A percentile compares a stretch with the other conserved stretches of the same genome.
Conservation (phyloP, 2,113 vertebrate species). For the Burhinus oedicnemus region DNA sequence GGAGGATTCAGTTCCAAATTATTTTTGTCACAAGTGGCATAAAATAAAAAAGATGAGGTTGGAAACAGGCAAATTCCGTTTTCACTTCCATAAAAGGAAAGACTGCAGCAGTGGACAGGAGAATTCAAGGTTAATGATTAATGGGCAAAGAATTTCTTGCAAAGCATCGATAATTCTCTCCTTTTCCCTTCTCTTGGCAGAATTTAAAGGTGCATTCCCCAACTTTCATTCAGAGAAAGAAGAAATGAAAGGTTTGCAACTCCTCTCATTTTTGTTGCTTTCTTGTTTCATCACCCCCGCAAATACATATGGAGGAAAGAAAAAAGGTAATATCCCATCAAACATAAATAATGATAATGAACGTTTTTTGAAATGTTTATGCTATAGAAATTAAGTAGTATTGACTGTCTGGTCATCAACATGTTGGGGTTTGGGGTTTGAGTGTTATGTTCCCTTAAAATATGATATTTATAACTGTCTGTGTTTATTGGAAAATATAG, state of each 20-base stretch:
- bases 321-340: slow-evolving; percentile 71
- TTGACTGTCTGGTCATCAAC: neutral
- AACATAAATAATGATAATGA: neutral
- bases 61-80: neutral
- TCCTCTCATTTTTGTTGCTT: slow-evolving; percentile 57
- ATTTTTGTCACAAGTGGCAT: neutral
- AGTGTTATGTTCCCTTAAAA: neutral
- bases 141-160: slow-evolving; percentile 43
- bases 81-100: slow-evolving; percentile 25
- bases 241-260: slow-evolving; percentile 67
- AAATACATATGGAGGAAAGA: slow-evolving; percentile 40
- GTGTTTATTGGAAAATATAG: neutral
- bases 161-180: slow-evolving; percentile 29
- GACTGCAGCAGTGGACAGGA: neutral
- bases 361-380: neutral
- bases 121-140: slow-evolving; percentile 79
- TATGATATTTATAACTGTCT: neutral
- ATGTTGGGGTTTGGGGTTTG: neutral
- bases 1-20: neutral
- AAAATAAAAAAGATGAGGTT: slow-evolving; percentile 9
- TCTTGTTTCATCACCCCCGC: slow-evolving; percentile 26
- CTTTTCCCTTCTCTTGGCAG: slow-evolving; percentile 50
- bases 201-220: slow-evolving; percentile 23
- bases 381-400: neutral
- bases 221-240: neutral